phyloP scores from a whole-genome alignment of 2,888 invertebrate genomes.

The Limenitis camilla region DNA sequence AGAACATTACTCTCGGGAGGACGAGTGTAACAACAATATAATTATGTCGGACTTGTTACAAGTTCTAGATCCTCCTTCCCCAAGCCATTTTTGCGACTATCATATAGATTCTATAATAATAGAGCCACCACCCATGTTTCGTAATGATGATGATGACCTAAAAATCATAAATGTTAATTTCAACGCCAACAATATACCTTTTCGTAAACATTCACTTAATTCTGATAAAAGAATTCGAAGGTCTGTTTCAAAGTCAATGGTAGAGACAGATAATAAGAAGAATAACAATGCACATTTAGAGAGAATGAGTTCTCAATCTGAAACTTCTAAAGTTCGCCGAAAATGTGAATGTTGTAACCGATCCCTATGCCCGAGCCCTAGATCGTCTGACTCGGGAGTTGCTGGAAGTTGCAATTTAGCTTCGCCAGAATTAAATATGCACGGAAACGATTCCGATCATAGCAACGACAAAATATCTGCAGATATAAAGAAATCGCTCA shows the following conservation, averaged over 20 bases:
- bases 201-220: slow-evolving; percentile 74
- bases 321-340: slow-evolving; percentile 44
- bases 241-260: slow-evolving; percentile 63
- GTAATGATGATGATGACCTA: slow-evolving; percentile 58
- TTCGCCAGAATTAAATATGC: slow-evolving; percentile 78
- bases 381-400: slow-evolving; percentile 89
- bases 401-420: slow-evolving; percentile 86
- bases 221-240: slow-evolving; percentile 74
- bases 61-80: slow-evolving; percentile 59
- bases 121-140: slow-evolving; percentile 77
- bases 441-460: slow-evolving; percentile 53
- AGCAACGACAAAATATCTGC: slow-evolving; percentile 49
- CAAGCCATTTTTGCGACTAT: slow-evolving; percentile 41
- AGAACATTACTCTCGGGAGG: slow-evolving; percentile 44
- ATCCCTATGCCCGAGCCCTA: slow-evolving; percentile 79
- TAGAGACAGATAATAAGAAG: slow-evolving; percentile 56
- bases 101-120: slow-evolving; percentile 55
- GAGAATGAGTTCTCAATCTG: slow-evolving; percentile 66
- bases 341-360: slow-evolving; percentile 77
- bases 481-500: slow-evolving; percentile 38
- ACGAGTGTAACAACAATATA: slow-evolving; percentile 34
- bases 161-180: slow-evolving; percentile 63
- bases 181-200: slow-evolving; percentile 56
- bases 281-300: slow-evolving; percentile 42
- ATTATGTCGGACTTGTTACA: slow-evolving; percentile 43